phyloP scores from a whole-genome alignment of 2,888 invertebrate species.

The Thera britannica region DNA sequence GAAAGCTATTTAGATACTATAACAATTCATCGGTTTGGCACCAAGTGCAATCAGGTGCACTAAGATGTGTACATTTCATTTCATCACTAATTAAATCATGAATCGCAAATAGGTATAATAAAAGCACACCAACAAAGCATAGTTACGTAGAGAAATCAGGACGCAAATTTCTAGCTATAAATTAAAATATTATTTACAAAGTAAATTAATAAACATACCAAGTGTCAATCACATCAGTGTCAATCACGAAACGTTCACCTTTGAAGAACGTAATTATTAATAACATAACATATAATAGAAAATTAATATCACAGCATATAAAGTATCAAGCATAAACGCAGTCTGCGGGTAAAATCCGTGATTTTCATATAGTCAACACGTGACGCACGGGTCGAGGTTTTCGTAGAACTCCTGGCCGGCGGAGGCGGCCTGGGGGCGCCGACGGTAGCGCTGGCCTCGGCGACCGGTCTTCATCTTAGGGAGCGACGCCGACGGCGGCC shows the following conservation, averaged over 20 bases:
- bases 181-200: constrained; percentile 59
- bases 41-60: not conserved
- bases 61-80: no score
- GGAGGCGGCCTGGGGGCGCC: constrained; percentile 25
- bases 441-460: constrained; percentile 25
- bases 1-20: constrained; percentile 13
- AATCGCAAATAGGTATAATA: not conserved
- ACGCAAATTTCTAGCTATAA: constrained; percentile 29
- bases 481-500: constrained; percentile 37
- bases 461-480: constrained; percentile 26
- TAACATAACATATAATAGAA: constrained; percentile 59
- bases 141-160: not conserved
- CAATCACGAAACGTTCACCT: constrained; percentile 19
- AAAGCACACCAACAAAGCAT: constrained; percentile 10
- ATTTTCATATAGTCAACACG: constrained; percentile 36
- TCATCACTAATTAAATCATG: no score
- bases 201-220: constrained; percentile 44
- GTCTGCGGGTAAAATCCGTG: constrained; percentile 16
- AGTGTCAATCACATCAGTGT: constrained; percentile 11
- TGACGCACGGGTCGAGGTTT: constrained; percentile 50
- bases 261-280: constrained; percentile 58
- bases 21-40: not conserved
- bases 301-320: constrained; percentile 81
- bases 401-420: constrained; percentile 45
- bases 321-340: constrained; percentile 60